Evolutionary conservation across 92 coral and sea anemone genomes (phyloP).

Genomic region (Montipora capitata): DNA sequence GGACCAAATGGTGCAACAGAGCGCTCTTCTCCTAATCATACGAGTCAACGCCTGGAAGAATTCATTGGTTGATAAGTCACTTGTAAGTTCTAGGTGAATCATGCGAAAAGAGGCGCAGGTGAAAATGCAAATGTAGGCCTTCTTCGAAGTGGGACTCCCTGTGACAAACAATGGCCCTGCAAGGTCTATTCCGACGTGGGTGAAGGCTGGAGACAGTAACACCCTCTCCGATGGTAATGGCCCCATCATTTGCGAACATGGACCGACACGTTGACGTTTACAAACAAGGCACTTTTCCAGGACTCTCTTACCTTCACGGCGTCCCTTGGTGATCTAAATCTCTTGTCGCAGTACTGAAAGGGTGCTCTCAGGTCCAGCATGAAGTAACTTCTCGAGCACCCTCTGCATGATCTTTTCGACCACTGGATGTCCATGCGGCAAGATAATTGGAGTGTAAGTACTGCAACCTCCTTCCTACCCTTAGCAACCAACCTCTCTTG

Average conservation of each 20-base stretch:
- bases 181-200: slow-evolving; percentile 49
- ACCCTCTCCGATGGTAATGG: slow-evolving; percentile 40
- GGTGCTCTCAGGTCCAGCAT: slow-evolving; percentile 62
- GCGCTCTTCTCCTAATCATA: not conserved
- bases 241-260: slow-evolving; percentile 24
- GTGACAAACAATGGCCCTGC: slow-evolving; percentile 41
- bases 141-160: not conserved
- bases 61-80: slow-evolving; percentile 34
- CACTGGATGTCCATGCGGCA: slow-evolving; percentile 38
- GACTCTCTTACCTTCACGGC: slow-evolving; percentile 42
- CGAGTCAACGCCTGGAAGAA: slow-evolving; percentile 6
- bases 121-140: slow-evolving; percentile 53
- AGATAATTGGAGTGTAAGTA: slow-evolving; percentile 23
- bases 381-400: slow-evolving; percentile 9
- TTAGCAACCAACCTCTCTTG: not conserved
- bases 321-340: slow-evolving; percentile 63
- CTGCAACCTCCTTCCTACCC: not conserved
- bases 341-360: slow-evolving; percentile 11
- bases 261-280: slow-evolving; percentile 16
- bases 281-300: slow-evolving; percentile 43
- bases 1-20: slow-evolving; percentile 20
- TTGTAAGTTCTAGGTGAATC: slow-evolving; percentile 45
- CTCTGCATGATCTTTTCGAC: not conserved
- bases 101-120: slow-evolving; percentile 35
- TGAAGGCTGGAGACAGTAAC: slow-evolving; percentile 14